Evolutionary conservation across 1,140 invertebrate genomes (phyloP), one percentile per base, ranked within the genome.

Genomic region (Drosophila quadrilineata): DNA sequence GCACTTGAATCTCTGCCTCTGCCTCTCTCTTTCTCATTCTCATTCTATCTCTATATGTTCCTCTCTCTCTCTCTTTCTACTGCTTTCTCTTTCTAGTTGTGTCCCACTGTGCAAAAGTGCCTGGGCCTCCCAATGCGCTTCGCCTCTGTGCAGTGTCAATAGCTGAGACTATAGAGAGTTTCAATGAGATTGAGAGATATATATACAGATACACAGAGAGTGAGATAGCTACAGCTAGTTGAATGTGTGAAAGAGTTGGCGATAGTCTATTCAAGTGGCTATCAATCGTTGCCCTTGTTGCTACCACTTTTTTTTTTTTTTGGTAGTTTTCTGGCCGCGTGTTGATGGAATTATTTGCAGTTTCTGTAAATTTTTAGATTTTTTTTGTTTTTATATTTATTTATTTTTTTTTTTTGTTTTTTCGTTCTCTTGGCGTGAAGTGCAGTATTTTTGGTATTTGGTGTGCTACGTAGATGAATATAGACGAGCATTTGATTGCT

Each of bases 261-360:
- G n/a, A n/a, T n/a, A n/a, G n/a, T n/a, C n/a, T n/a, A n/a, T 66
- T 85, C 79, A 85, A 85, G 79, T 85, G 79, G 80, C 80, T 75
- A 85, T 85, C 79, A 85, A 85, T 85, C 79, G 80, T 79, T 85
- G 67, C 71, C 63, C 65, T 77, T 77, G 65, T 74, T 46, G 76
- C 49, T 72, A 75, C 63, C 36, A 31, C 24, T 43, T 35, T 50
- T 36, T 5, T 36, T 40, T 41, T 54, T 69, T 68, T 57, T 65
- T 65, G 49, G 62, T 45, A 38, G 33, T 65, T 57, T 40, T 28
- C 12, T 58, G 38, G 35, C 3, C 10, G 29, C 35, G 57, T 53
- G 79, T 79, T 86, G 79, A 85, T 86, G 52, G 79, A 85, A 85
- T 85, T 85, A 85, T 85, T 84, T 85, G 79, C 80, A 85, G 79